These are phyloP conservation scores for Amphiprion ocellaris DNA, from an alignment of 2,113 vertebrate species.

Conservation along the genomic window DNA sequence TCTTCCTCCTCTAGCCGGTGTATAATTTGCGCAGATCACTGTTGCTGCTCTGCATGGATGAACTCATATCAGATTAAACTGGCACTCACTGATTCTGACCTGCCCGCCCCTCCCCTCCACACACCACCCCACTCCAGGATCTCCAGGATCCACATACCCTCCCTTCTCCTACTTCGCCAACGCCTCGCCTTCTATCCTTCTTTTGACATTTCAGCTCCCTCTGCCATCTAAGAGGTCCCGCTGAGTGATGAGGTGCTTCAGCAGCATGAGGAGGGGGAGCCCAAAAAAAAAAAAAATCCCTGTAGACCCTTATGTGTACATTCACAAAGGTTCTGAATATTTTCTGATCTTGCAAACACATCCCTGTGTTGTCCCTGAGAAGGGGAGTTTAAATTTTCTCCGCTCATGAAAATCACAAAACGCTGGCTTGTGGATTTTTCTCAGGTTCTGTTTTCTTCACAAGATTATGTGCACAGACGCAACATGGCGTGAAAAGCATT, in stretches of 20 bases:
- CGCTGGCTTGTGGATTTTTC: conserved; percentile 12
- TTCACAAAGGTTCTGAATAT: conserved; percentile 62
- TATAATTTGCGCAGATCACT: conserved; percentile 78
- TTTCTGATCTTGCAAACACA: conserved; percentile 53
- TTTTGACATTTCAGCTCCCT: conserved; percentile 78
- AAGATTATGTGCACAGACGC: conserved; percentile 3
- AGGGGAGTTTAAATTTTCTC: conserved; percentile 15
- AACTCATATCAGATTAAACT: conserved; percentile 78
- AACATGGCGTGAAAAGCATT: conserved; percentile 22
- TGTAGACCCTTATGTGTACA: conserved; percentile 46
- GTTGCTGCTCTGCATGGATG: conserved; percentile 72
- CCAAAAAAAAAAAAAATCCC: conserved; percentile 44
- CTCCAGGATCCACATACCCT: conserved; percentile 50
- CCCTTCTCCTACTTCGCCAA: conserved; percentile 7
- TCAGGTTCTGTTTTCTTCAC: conserved; percentile 12
- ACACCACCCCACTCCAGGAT: conserved; percentile 55
- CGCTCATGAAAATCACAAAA: conserved; percentile 26
- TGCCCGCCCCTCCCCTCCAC: conserved; percentile 36
- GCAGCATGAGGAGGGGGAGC: conserved; percentile 23
- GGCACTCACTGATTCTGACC: conserved; percentile 68
- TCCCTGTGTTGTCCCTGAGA: conserved; percentile 12
- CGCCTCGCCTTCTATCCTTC: conserved; percentile 70
- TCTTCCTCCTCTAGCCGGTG: conserved; percentile 53
- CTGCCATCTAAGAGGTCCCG: conserved; percentile 75
- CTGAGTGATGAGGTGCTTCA: conserved; percentile 72